Base-by-base conservation (phyloP, 1,140 invertebrate genomes). In the Tetragonula clypearis region DNA sequence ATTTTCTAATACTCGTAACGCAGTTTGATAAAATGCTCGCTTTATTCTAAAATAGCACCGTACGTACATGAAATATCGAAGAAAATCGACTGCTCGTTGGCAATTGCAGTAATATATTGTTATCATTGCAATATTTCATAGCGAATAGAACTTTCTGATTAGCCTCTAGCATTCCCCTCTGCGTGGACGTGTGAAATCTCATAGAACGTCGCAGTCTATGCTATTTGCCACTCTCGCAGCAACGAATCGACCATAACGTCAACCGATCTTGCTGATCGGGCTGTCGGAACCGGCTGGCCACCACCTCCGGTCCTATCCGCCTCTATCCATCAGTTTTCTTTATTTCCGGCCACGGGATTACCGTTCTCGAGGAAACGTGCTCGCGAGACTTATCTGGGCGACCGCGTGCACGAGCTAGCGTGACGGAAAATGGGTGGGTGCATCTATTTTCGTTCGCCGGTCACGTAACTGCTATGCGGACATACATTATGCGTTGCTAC, bases 371-470 rank as follows among this genome's bases (percentile, higher is more conserved):
- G 62, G 66, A 73, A 89, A 87, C 78, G 85, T 89, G 77, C 77
- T 69, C 85, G 81, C 83, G 79, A 84, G 83, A 79, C 79, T 88
- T 68, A 81, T 69, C 85, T 76, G 56, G 41, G 49, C 74, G 66
- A n/a, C 68, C 85, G 85, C 62, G 84, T 84, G 88, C 84, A 71
- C 80, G 65, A 77, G 88, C 79, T 88, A 60, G 81, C 88, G 88
- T 90, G 88, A 87, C 88, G 86, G 88, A 87, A 90, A 90, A 90
- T 87, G 82, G 88, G 88, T 71, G 88, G 84, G 66, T 82, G 82
- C 86, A 80, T 89, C 88, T 90, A 90, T 90, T 90, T 90, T 90
- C 79, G 88, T 89, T 90, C 79, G 21, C 88, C 72, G 88, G 85
- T 90, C 88, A 90, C 88, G 88, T 90, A 90, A 90, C 88, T 82